phyloP scores from a whole-genome alignment of 2,797 vertebrate genomes.

The Phyllotis vaccarum region DNA sequence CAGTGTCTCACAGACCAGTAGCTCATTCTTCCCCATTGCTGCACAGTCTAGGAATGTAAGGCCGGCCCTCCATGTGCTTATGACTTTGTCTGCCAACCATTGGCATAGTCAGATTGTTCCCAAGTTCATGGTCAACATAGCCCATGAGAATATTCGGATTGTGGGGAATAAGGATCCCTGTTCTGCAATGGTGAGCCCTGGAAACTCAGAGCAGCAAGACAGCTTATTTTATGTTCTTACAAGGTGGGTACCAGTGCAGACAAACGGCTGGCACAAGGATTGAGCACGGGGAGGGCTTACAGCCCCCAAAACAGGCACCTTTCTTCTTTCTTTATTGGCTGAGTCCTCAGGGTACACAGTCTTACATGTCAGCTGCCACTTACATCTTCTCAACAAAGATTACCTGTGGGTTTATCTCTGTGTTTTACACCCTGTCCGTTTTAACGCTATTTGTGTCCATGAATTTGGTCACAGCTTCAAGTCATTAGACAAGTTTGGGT shows the following conservation, averaged over 20 bases:
- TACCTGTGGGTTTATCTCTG: neutral
- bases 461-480: neutral
- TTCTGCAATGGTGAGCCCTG: neutral
- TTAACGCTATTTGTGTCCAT: neutral
- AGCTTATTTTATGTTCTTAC: neutral
- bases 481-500: neutral
- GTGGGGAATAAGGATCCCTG: neutral
- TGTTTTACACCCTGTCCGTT: neutral
- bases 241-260: neutral
- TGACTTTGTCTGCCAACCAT: neutral
- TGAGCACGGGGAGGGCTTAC: neutral
- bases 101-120: neutral
- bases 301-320: neutral
- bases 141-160: rapidly evolving
- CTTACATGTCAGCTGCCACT: neutral
- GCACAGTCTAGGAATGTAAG: neutral
- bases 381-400: neutral
- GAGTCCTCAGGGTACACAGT: neutral
- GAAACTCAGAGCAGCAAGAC: neutral
- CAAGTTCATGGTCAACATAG: neutral
- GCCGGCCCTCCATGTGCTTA: neutral
- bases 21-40: neutral
- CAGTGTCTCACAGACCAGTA: neutral
- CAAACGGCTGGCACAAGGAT: neutral
- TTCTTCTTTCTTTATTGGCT: neutral